These are phyloP conservation scores for Megalops cyprinoides DNA, from an alignment of 2,797 vertebrate species.

Conservation along the genomic window DNA sequence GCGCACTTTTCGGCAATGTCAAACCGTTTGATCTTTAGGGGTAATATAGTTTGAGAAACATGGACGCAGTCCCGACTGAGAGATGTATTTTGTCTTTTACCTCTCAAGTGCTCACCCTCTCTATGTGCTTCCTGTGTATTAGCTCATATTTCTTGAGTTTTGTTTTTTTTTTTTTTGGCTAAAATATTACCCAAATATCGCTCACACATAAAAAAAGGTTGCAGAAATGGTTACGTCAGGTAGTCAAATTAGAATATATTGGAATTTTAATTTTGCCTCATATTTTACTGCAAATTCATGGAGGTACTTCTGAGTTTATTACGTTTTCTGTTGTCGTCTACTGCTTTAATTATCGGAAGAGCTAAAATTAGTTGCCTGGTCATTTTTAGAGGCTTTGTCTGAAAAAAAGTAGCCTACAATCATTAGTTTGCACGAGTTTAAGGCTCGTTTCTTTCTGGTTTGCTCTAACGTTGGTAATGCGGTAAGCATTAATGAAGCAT, in stretches of 20 bases:
- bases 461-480: not conserved
- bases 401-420: not conserved
- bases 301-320: not conserved
- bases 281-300: not conserved
- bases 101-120: not conserved
- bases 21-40: conserved; percentile 84
- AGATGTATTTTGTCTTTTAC: not conserved
- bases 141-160: too few relatives aligned
- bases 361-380: not conserved
- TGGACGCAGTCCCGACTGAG: conserved; percentile 11
- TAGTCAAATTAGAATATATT: not conserved
- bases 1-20: conserved; percentile 78
- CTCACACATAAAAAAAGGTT: not conserved
- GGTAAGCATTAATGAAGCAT: conserved; percentile 27
- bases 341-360: not conserved
- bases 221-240: not conserved
- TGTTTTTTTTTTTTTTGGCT: too few relatives aligned
- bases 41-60: conserved; percentile 75
- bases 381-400: not conserved
- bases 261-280: not conserved
- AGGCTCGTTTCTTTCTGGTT: not conserved
- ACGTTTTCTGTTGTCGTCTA: not conserved
- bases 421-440: not conserved
- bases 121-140: not conserved
- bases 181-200: too few relatives aligned